Percentiles rank a stretch among this genome's conserved stretches.
phyloP scores from a whole-genome alignment of 2,888 invertebrate genomes.

The Epirrhoe tristata region DNA sequence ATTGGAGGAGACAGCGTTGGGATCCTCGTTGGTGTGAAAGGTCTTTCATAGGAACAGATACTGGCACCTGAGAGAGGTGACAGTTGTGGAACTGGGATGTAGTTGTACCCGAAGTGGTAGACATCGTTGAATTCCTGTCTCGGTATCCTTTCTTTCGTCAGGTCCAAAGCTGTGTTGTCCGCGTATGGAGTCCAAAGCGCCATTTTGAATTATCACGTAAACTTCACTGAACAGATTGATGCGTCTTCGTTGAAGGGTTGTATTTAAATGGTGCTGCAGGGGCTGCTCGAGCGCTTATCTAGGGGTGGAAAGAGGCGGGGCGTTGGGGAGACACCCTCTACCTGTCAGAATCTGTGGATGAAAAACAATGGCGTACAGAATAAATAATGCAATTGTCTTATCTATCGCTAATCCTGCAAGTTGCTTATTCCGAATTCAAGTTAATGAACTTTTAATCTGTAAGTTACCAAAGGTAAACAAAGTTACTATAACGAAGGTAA shows the following conservation, averaged over 20 bases:
- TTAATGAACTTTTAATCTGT: not conserved
- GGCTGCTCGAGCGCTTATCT: slow-evolving; percentile 47
- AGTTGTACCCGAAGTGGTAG: slow-evolving; percentile 47
- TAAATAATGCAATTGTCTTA: slow-evolving; percentile 32
- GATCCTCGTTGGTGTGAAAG: slow-evolving; percentile 34
- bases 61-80: slow-evolving; percentile 54
- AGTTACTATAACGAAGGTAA: not conserved
- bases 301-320: slow-evolving; percentile 45
- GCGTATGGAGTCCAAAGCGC: slow-evolving; percentile 75
- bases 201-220: slow-evolving; percentile 51
- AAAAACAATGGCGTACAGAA: slow-evolving; percentile 42
- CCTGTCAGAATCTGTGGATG: slow-evolving; percentile 42
- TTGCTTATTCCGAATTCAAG: not conserved
- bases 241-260: slow-evolving; percentile 40
- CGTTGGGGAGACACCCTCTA: slow-evolving; percentile 38
- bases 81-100: slow-evolving; percentile 46
- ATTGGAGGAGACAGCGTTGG: slow-evolving; percentile 52
- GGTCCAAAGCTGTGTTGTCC: slow-evolving; percentile 61
- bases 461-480: not conserved
- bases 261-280: slow-evolving; percentile 42
- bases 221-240: slow-evolving; percentile 14
- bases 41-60: slow-evolving; percentile 49
- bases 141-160: slow-evolving; percentile 50
- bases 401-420: slow-evolving; percentile 4
- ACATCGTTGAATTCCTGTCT: slow-evolving; percentile 16